Conservation (phyloP, 2,797 vertebrate genomes). For the Vespertilio murinus region DNA sequence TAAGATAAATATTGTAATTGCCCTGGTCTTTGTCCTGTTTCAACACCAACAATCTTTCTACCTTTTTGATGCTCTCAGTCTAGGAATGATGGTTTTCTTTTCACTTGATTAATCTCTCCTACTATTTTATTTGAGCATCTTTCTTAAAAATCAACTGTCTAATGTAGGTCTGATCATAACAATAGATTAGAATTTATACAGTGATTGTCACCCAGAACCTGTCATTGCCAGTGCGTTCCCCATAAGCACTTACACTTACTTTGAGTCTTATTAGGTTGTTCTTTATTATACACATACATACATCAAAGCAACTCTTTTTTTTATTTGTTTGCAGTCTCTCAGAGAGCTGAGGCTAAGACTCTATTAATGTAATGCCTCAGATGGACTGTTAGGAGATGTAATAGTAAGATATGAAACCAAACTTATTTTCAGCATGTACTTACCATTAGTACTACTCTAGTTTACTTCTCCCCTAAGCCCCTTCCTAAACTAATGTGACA, state of each 20-base stretch:
- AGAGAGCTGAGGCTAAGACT: not conserved
- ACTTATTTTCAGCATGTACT: not conserved
- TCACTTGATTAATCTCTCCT: not conserved
- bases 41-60: not conserved
- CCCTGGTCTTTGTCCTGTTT: not conserved
- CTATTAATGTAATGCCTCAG: not conserved
- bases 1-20: constrained; percentile 73
- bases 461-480: constrained; percentile 22
- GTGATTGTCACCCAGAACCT: not conserved
- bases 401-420: not conserved
- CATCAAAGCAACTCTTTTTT: not conserved
- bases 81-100: not conserved
- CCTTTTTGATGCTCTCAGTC: not conserved
- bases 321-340: not conserved
- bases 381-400: not conserved
- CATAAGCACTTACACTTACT: not conserved
- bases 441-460: not conserved
- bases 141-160: not conserved
- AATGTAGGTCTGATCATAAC: not conserved
- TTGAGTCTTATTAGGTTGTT: not conserved
- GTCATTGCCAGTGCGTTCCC: not conserved
- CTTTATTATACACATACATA: not conserved
- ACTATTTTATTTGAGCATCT: not conserved
- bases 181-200: not conserved
- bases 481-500: not conserved